These are phyloP conservation scores for Periplaneta americana DNA, from an alignment of 1,140 invertebrate genomes.

Conservation along the genomic window DNA sequence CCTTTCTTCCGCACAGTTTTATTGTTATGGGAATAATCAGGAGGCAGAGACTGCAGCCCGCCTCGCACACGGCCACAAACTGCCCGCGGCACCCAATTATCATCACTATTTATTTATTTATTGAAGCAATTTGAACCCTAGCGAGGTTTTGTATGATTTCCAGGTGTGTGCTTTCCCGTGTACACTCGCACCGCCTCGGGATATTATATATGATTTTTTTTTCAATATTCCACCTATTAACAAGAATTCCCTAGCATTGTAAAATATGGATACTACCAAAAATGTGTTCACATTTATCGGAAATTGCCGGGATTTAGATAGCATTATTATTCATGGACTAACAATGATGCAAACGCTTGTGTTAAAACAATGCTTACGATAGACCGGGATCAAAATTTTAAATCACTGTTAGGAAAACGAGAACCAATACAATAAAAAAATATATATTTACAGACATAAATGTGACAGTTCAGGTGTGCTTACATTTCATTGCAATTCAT, in stretches of 20 bases:
- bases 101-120: conserved; percentile 12
- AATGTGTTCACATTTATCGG: not conserved
- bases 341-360: not conserved
- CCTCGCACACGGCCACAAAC: not conserved
- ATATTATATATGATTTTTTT: not conserved
- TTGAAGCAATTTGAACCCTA: conserved; percentile 2
- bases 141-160: not conserved
- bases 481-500: too few species aligned
- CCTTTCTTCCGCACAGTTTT: not conserved
- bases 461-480: too few species aligned
- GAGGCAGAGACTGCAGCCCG: not conserved
- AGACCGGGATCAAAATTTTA: not conserved
- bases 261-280: not conserved
- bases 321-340: not conserved
- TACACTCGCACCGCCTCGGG: not conserved
- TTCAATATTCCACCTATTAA: not conserved
- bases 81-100: conserved; percentile 3
- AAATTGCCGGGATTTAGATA: not conserved
- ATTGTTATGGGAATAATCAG: not conserved
- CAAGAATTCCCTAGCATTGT: not conserved
- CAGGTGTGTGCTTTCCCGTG: not conserved
- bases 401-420: too few species aligned
- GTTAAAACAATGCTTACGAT: not conserved
- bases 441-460: too few species aligned
- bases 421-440: not conserved